Evolutionary conservation across 2,888 invertebrate species (phyloP).

Genomic region (Congeria kusceri): DNA sequence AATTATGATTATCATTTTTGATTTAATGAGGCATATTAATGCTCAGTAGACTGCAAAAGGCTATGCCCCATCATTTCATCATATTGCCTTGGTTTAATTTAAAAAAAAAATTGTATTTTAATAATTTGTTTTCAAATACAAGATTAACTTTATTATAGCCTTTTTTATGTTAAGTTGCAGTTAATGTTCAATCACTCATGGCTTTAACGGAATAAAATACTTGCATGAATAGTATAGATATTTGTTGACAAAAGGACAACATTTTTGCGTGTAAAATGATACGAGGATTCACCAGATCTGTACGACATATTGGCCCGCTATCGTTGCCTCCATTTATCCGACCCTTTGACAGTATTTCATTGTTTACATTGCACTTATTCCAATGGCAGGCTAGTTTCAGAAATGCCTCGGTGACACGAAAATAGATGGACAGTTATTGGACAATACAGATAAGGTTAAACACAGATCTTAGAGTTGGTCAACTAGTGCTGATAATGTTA

Average conservation of each 20-base stretch:
- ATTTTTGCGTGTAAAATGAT: conserved; percentile 53
- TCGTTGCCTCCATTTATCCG: conserved; percentile 27
- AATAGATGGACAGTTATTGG: conserved; percentile 24
- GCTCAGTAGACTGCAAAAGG: too few relatives aligned
- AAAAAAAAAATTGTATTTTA: too few relatives aligned
- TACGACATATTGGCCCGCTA: conserved; percentile 34
- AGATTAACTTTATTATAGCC: too few relatives aligned
- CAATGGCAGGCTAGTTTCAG: conserved; percentile 22
- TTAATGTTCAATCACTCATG: too few relatives aligned
- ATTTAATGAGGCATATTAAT: too few relatives aligned
- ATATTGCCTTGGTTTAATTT: too few relatives aligned
- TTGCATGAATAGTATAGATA: conserved; percentile 35
- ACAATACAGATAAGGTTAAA: conserved; percentile 6
- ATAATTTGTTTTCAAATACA: too few relatives aligned
- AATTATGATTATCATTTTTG: too few relatives aligned
- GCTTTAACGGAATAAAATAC: conserved; percentile 14
- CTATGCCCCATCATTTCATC: too few relatives aligned
- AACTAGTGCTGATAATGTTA: too few relatives aligned
- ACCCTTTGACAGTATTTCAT: conserved; percentile 26
- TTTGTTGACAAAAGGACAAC: conserved; percentile 49
- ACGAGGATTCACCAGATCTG: conserved; percentile 21
- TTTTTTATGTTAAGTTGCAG: too few relatives aligned
- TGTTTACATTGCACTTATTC: conserved; percentile 39
- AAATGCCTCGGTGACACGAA: conserved; percentile 37
- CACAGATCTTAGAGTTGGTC: background rate